These are phyloP conservation scores for Agraylea sexmaculata DNA, from an alignment of 1,140 invertebrate species.

Conservation along the genomic window DNA sequence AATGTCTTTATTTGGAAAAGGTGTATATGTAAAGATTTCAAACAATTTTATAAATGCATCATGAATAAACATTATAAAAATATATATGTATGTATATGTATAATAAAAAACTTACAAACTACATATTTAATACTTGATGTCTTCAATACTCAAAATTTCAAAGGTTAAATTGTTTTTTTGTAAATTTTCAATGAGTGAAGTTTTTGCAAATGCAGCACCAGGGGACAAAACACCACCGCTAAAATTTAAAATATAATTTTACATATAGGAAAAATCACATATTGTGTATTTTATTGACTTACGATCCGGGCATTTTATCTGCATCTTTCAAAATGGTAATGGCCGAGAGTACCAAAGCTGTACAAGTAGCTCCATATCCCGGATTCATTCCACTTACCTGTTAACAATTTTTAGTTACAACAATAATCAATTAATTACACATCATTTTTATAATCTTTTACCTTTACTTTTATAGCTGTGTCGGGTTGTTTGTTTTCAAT, in stretches of 20 bases:
- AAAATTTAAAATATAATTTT: constrained; percentile 20
- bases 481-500: constrained; percentile 48
- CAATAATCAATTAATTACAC: not conserved
- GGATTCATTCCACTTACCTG: constrained; percentile 53
- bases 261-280: not conserved
- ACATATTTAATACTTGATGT: too few species aligned
- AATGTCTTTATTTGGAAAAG: too few species aligned
- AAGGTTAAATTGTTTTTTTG: constrained; percentile 49
- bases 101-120: too few species aligned
- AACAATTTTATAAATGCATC: too few species aligned
- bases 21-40: too few species aligned
- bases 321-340: constrained; percentile 64
- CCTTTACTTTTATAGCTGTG: constrained; percentile 53
- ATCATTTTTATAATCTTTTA: constrained; percentile 21
- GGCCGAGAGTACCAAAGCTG: constrained; percentile 57
- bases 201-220: constrained; percentile 47
- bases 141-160: too few species aligned
- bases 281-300: constrained; percentile 20
- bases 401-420: too few species aligned
- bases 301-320: constrained; percentile 63
- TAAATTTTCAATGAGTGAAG: constrained; percentile 48
- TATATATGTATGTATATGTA: too few species aligned
- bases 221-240: constrained; percentile 41
- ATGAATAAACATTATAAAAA: too few species aligned
- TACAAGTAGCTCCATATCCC: constrained; percentile 73